Conservation (phyloP, 1,140 invertebrate species). For the Anthonomus grandis region DNA sequence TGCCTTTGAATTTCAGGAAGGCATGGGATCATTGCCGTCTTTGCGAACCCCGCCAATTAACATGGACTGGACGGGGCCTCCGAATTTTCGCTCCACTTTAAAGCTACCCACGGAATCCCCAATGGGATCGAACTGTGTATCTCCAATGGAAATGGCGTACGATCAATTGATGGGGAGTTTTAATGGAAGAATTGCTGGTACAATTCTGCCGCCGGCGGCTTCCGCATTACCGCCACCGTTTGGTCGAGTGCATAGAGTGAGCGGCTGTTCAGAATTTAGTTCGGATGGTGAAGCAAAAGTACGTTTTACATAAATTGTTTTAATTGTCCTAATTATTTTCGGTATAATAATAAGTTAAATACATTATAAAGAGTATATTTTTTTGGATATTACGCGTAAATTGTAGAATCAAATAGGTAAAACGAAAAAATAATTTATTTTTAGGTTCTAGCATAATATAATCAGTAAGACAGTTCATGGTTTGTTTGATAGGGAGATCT, state of each 20-base stretch:
- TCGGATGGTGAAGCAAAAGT: conserved; percentile 30
- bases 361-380: too few species aligned
- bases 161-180: conserved; percentile 9
- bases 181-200: background rate
- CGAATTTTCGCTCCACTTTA: background rate
- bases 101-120: background rate
- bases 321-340: too few species aligned
- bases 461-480: too few species aligned
- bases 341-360: too few species aligned
- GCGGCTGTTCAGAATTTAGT: conserved; percentile 32
- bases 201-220: conserved; percentile 12
- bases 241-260: conserved; percentile 22
- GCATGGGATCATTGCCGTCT: background rate
- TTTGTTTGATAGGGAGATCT: too few species aligned
- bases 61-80: background rate
- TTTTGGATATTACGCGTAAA: too few species aligned
- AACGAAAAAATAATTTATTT: too few species aligned
- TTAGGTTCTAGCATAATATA: too few species aligned
- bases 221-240: conserved; percentile 1
- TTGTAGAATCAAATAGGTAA: too few species aligned
- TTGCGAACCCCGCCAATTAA: background rate
- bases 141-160: conserved; percentile 27
- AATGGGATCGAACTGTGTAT: background rate
- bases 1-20: too few species aligned
- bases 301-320: too few species aligned